Percentiles rank a stretch among this genome's conserved stretches.
Evolutionary conservation across 2,888 invertebrate genomes (phyloP).

Genomic region (Nomada ferruginata): DNA sequence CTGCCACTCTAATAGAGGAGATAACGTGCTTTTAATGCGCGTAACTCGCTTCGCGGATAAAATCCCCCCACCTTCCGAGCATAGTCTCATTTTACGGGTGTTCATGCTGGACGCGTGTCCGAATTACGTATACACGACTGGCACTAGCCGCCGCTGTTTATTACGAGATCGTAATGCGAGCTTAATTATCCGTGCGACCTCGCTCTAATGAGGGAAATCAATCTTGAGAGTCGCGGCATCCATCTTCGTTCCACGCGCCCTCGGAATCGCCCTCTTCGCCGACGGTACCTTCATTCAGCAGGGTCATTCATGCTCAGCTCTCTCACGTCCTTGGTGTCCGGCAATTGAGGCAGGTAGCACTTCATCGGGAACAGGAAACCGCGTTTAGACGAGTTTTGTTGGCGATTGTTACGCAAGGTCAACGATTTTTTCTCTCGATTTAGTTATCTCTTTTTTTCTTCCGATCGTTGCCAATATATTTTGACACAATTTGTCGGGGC

Average conservation of each 20-base stretch:
- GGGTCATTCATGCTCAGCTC: conserved; percentile 49
- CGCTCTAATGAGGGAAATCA: conserved; percentile 72
- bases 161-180: conserved; percentile 72
- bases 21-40: conserved; percentile 68
- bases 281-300: conserved; percentile 50
- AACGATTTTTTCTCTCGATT: no score
- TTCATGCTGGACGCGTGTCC: conserved; percentile 59
- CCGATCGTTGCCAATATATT: not conserved
- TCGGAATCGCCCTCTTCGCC: conserved; percentile 44
- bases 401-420: not conserved
- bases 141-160: conserved; percentile 54
- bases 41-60: conserved; percentile 22
- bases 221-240: conserved; percentile 70
- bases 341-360: conserved; percentile 24
- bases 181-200: conserved; percentile 70
- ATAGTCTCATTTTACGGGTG: conserved; percentile 38
- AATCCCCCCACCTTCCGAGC: not conserved
- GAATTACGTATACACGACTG: conserved; percentile 13
- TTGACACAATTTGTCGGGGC: not conserved
- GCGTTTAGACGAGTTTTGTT: not conserved
- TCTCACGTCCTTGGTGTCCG: conserved; percentile 29
- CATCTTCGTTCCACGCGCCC: conserved; percentile 62
- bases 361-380: not conserved
- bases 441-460: not conserved
- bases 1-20: conserved; percentile 15